Percentiles rank a stretch among this genome's conserved stretches.
phyloP scores from a whole-genome alignment of 2,113 vertebrate species.

The Hypomesus transpacificus region DNA sequence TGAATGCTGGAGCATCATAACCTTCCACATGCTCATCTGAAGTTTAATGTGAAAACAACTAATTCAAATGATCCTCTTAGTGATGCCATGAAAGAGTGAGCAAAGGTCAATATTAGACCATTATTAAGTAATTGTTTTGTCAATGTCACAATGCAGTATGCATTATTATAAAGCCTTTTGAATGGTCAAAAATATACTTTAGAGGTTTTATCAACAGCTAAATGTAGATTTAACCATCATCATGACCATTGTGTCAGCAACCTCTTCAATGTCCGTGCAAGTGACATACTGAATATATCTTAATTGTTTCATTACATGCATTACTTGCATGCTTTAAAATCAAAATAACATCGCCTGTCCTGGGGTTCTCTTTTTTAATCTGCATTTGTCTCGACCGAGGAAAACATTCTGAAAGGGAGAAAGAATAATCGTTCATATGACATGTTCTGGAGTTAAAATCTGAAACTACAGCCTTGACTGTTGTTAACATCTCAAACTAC shows the following conservation, averaged over 20 bases:
- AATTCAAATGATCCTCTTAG: neutral
- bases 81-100: slow-evolving; percentile 28
- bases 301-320: slow-evolving; percentile 55
- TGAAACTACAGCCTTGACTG: neutral
- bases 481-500: neutral
- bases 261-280: slow-evolving; percentile 48
- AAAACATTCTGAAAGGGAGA: neutral
- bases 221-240: slow-evolving; percentile 41
- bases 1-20: neutral
- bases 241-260: slow-evolving; percentile 28
- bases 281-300: slow-evolving; percentile 42
- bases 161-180: slow-evolving; percentile 60
- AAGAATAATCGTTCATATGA: neutral
- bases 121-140: slow-evolving; percentile 11
- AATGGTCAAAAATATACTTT: slow-evolving; percentile 40
- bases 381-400: slow-evolving; percentile 4
- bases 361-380: neutral
- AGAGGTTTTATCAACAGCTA: slow-evolving; percentile 36
- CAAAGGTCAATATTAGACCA: slow-evolving; percentile 30
- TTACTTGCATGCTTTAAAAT: slow-evolving; percentile 58
- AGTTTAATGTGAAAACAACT: neutral
- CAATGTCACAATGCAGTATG: slow-evolving; percentile 62
- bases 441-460: neutral
- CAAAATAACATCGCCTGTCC: slow-evolving; percentile 22
- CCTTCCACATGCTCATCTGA: neutral